These are phyloP conservation scores for Rhodophaea formosa DNA, from an alignment of 2,888 invertebrate species.

Conservation along the genomic window DNA sequence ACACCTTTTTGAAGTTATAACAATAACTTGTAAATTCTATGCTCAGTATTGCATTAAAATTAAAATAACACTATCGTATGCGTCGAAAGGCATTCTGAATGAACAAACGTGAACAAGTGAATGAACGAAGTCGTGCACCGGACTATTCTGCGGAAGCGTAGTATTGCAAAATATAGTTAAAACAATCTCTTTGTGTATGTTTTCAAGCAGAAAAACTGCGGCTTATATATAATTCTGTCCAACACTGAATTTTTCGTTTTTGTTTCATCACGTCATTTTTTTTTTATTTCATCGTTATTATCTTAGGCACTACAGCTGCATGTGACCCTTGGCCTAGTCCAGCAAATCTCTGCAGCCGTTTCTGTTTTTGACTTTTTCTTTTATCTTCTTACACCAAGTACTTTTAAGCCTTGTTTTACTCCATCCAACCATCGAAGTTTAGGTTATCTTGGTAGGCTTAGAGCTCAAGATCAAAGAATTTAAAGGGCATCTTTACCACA, in stretches of 20 bases:
- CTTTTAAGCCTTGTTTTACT: too few species aligned
- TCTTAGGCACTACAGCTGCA: too few species aligned
- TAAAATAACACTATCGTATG: slow-evolving; percentile 28
- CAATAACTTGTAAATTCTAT: slow-evolving; percentile 21
- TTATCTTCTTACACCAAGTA: too few species aligned
- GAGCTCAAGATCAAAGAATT: too few species aligned
- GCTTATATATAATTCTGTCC: not conserved
- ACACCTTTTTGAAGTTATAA: slow-evolving; percentile 3
- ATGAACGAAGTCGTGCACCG: slow-evolving; percentile 26
- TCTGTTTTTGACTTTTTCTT: too few species aligned
- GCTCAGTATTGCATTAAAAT: slow-evolving; percentile 35
- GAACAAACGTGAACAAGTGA: slow-evolving; percentile 20
- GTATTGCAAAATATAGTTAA: slow-evolving; percentile 21
- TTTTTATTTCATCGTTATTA: too few species aligned
- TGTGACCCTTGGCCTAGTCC: too few species aligned
- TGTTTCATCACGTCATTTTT: too few species aligned
- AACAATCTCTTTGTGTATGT: slow-evolving; percentile 21
- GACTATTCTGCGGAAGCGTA: slow-evolving; percentile 20
- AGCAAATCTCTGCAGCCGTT: too few species aligned
- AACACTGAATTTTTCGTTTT: not conserved
- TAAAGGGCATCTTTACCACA: too few species aligned
- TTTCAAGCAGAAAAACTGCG: not conserved
- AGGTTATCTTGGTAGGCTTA: too few species aligned
- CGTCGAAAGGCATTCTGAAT: slow-evolving; percentile 20
- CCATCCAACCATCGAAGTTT: too few species aligned